phyloP scores from a whole-genome alignment of 2,113 vertebrate species.

The Dicaeum eximium region DNA sequence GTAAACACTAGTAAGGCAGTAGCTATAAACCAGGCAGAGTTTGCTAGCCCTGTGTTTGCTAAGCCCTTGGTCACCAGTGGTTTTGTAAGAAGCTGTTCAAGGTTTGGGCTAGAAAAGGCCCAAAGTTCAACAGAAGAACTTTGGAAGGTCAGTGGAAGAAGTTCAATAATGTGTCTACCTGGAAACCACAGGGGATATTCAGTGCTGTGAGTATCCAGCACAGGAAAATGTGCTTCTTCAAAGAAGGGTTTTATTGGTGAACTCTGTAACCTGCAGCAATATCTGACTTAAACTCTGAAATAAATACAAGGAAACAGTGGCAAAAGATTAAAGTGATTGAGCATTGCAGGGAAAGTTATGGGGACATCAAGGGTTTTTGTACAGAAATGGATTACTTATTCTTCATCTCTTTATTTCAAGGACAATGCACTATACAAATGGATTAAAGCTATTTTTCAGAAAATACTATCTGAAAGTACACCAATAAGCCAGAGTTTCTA shows the following conservation, averaged over 20 bases:
- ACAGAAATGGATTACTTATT: not conserved
- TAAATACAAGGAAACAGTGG: not conserved
- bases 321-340: not conserved
- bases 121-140: not conserved
- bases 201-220: not conserved
- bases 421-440: not conserved
- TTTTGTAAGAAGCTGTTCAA: not conserved
- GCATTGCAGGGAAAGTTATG: not conserved
- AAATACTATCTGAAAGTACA: not conserved
- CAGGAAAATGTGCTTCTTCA: not conserved
- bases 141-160: not conserved
- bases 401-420: not conserved
- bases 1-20: not conserved
- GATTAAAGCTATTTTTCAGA: not conserved
- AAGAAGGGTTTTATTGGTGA: not conserved
- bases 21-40: not conserved
- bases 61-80: not conserved
- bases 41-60: not conserved
- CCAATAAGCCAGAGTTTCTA: not conserved
- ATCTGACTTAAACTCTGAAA: not conserved
- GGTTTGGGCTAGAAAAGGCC: not conserved
- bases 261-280: not conserved
- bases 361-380: not conserved
- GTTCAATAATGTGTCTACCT: rapidly evolving
- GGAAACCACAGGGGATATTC: not conserved